Percentiles rank a stretch among this genome's conserved stretches.
Evolutionary conservation across 2,888 invertebrate species (phyloP).

Genomic region (Meghimatium bilineatum): DNA sequence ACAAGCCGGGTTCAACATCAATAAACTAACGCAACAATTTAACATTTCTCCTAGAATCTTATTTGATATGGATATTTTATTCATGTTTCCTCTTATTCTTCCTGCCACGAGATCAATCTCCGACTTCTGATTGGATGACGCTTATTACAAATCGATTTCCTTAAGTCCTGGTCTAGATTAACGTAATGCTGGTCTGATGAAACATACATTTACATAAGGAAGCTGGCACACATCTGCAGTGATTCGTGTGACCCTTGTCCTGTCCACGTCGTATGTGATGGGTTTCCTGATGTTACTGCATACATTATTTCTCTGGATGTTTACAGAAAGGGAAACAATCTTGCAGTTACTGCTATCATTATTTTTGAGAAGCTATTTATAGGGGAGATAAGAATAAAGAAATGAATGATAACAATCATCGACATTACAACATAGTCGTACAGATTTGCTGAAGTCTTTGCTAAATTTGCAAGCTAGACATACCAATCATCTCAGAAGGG

Average conservation of each 20-base stretch:
- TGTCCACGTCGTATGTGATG: background rate
- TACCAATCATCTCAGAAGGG: too few species aligned
- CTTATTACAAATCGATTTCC: constrained; percentile 25
- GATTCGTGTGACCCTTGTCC: background rate
- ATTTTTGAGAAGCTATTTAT: too few species aligned
- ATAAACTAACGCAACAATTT: background rate
- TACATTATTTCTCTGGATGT: too few species aligned
- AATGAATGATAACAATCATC: too few species aligned
- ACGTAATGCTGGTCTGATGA: constrained; percentile 1
- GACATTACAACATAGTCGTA: too few species aligned
- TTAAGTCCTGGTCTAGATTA: background rate
- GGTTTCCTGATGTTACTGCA: too few species aligned
- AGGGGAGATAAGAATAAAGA: too few species aligned
- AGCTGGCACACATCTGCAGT: background rate
- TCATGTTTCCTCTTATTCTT: background rate
- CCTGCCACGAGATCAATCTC: background rate
- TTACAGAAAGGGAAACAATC: too few species aligned
- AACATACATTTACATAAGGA: background rate
- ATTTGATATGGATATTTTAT: background rate
- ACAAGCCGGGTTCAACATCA: too few species aligned
- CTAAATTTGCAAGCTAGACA: too few species aligned
- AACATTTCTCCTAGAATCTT: background rate
- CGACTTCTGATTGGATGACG: background rate
- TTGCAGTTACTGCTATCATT: too few species aligned
- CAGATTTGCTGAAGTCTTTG: too few species aligned